Base-by-base conservation (phyloP, 2,113 vertebrate genomes). In the Salminus brasiliensis region DNA sequence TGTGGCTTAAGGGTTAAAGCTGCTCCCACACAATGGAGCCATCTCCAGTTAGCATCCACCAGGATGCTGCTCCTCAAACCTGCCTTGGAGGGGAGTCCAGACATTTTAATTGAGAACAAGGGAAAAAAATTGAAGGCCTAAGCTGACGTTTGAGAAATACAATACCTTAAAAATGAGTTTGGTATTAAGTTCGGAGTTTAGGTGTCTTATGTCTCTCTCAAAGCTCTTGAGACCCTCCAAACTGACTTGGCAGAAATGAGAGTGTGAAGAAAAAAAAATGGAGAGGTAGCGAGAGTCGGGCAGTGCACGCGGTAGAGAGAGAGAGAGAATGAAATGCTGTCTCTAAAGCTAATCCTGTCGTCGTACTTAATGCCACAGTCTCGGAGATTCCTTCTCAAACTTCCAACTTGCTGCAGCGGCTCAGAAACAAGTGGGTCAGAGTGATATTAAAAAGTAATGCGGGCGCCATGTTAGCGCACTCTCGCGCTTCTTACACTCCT, bases 341-440 rank as follows among this genome's bases (percentile, higher is more conserved):
- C 79, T 68, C 78, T 74, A 81, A 84, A 34, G 84, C 87, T 36
- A 81, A 92, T 91, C 88, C 82, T 65, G 34, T 75, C 25, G 52
- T 85, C 75, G 79, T 81, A 57, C 80, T 55, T 29, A 11, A 49
- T 30, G 41, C 45, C 25, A 25, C 57, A 29, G 30, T 18, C 60
- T 66, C 30, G 30, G n/a, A 18, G 41, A 81, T 82, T 72, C 6
- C n/a, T 72, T 79, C 76, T 85, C 18, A 62, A 78, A 84, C 81
- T 82, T 71, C 43, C 25, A 73, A 29, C 74, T 78, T 55, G 29
- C n/a, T 55, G 29, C n/a, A 57, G 70, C 70, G 85, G 78, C 86
- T 89, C 77, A 11, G 84, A 89, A 85, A 85, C 89, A 92, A 92
- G 85, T 93, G 88, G 91, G 92, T 94, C 91, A 91, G 83, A 81